phyloP scores from a whole-genome alignment of 2,113 vertebrate genomes.

The Otolemur garnettii region DNA sequence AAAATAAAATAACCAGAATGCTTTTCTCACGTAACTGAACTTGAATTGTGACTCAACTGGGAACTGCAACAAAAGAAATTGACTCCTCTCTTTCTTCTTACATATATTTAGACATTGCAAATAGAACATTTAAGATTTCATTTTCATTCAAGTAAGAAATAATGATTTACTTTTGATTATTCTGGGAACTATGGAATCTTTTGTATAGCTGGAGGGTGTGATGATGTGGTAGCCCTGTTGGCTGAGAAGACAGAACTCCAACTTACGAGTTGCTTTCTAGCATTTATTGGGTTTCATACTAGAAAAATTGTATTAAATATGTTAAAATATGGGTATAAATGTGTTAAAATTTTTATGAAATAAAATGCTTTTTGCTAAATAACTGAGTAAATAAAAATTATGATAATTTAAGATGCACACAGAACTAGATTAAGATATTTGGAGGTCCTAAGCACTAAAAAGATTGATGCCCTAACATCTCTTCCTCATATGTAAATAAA shows the following conservation, averaged over 20 bases:
- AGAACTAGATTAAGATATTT: conserved; percentile 64
- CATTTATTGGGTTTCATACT: conserved; percentile 80
- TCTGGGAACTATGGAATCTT: conserved; percentile 64
- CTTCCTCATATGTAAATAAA: conserved; percentile 34
- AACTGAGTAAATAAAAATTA: conserved; percentile 42
- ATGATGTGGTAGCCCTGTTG: conserved; percentile 55
- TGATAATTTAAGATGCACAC: conserved; percentile 10
- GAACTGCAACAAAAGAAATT: conserved; percentile 12
- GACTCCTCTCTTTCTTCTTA: background rate
- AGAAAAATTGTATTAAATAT: conserved; percentile 40
- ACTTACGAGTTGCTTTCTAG: conserved; percentile 79
- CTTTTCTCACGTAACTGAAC: conserved; percentile 55
- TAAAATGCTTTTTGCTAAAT: conserved; percentile 53
- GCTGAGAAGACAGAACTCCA: conserved; percentile 80
- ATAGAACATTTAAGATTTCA: conserved; percentile 45
- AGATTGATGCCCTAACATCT: background rate
- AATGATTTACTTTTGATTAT: conserved; percentile 50
- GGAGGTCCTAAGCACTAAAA: conserved; percentile 12
- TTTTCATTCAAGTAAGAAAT: conserved; percentile 9
- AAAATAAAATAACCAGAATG: background rate
- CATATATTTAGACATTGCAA: conserved; percentile 56
- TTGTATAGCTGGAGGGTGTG: conserved; percentile 58
- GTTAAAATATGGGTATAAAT: conserved; percentile 22
- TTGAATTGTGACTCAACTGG: conserved; percentile 57
- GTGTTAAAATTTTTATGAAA: conserved; percentile 57